phyloP scores from a whole-genome alignment of 2,797 vertebrate genomes.

The Parauchenoglanis punctatus region DNA sequence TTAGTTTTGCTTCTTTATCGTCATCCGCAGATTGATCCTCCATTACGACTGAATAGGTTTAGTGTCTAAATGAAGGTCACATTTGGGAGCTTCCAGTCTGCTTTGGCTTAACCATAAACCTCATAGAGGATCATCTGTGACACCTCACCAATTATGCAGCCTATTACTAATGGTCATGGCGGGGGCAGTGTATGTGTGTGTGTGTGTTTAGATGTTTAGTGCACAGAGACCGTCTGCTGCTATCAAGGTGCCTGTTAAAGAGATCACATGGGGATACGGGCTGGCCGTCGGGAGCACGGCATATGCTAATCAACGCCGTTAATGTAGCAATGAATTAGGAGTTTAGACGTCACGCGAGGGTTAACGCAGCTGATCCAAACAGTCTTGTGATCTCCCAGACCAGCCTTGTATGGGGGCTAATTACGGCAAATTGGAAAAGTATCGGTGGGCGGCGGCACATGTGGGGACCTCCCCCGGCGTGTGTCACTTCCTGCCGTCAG shows the following conservation, averaged over 20 bases:
- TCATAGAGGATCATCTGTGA: conserved; percentile 49
- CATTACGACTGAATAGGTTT: conserved; percentile 10
- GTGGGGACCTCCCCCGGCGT: conserved; percentile 52
- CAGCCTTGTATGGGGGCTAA: conserved; percentile 78
- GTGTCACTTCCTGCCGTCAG: conserved; percentile 50
- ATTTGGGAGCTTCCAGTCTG: conserved; percentile 42
- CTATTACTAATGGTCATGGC: conserved; percentile 44
- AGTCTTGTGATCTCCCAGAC: conserved; percentile 68
- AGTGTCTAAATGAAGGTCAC: conserved; percentile 42
- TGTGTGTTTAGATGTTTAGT: conserved; percentile 48
- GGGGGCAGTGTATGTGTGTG: conserved; percentile 33
- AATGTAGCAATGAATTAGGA: conserved; percentile 86
- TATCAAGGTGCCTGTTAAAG: conserved; percentile 65
- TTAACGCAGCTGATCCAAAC: conserved; percentile 81
- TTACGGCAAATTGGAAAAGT: conserved; percentile 82
- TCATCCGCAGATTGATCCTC: conserved; percentile 29
- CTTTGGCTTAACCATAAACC: conserved; percentile 40
- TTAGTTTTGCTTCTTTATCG: conserved; percentile 16
- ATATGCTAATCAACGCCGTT: conserved; percentile 82
- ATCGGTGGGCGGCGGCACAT: conserved; percentile 62
- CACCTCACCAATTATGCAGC: conserved; percentile 57
- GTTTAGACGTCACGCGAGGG: conserved; percentile 83
- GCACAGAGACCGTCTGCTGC: conserved; percentile 46
- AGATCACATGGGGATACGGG: conserved; percentile 67
- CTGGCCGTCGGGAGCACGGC: conserved; percentile 47